phyloP scores from a whole-genome alignment of 2,797 vertebrate species.

The Chrysocyon brachyurus region DNA sequence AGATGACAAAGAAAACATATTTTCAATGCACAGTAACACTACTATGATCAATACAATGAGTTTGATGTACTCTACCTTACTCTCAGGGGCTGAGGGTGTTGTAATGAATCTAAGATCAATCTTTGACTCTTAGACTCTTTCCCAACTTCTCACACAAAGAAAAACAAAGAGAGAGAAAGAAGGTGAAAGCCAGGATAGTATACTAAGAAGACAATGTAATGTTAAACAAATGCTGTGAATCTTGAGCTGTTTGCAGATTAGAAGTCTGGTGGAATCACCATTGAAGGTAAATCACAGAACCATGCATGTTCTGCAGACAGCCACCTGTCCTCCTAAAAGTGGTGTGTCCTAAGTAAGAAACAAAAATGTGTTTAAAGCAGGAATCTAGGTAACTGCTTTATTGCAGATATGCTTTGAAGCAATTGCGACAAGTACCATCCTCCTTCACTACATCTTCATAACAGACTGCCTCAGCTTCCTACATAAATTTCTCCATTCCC shows the following conservation, averaged over 20 bases:
- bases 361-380: background rate
- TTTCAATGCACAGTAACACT: background rate
- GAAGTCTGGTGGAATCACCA: background rate
- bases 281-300: background rate
- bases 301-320: rapidly evolving
- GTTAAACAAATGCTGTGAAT: background rate
- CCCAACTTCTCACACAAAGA: background rate
- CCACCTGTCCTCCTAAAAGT: background rate
- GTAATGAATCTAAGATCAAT: background rate
- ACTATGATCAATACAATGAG: background rate
- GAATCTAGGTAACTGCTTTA: background rate
- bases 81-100: background rate
- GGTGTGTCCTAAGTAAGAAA: background rate
- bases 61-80: background rate
- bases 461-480: background rate
- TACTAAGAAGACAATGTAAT: background rate
- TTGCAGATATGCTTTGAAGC: background rate
- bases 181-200: background rate
- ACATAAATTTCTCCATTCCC: background rate
- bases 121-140: background rate
- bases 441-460: background rate
- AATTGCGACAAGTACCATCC: rapidly evolving
- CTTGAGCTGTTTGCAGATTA: background rate
- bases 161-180: background rate
- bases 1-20: too few relatives aligned